These are phyloP conservation scores for Ailuropoda melanoleuca DNA, from an alignment of 2,113 vertebrate species.

Conservation along the genomic window DNA sequence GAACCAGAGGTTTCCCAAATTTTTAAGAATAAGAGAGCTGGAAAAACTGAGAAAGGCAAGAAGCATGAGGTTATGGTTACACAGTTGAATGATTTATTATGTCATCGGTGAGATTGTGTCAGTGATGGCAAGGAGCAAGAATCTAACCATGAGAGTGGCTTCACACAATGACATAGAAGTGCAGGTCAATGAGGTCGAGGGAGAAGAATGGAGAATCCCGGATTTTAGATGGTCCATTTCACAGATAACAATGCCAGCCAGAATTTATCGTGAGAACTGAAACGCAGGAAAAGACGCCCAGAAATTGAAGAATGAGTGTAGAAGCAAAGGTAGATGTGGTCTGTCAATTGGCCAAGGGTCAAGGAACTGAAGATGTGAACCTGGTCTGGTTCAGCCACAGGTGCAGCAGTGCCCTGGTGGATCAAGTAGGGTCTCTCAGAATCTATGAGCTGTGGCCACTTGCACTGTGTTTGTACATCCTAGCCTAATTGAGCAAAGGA, in stretches of 20 bases:
- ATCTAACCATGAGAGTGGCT: neutral
- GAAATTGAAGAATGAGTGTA: neutral
- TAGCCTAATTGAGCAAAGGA: neutral
- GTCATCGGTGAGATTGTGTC: neutral
- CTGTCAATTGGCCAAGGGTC: neutral
- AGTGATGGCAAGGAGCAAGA: neutral
- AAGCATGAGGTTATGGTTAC: neutral
- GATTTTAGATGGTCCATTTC: neutral
- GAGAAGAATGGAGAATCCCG: neutral
- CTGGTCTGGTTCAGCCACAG: neutral
- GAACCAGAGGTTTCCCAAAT: neutral
- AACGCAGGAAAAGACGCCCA: neutral
- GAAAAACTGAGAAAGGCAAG: neutral
- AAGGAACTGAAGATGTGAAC: neutral
- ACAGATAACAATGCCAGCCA: neutral
- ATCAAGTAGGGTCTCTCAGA: neutral
- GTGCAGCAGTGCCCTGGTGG: neutral
- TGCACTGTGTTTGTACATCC: neutral
- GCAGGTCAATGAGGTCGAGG: fast-evolving
- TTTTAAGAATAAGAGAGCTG: neutral
- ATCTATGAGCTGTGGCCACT: neutral
- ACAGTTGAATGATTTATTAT: neutral
- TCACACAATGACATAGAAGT: neutral
- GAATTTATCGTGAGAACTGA: neutral
- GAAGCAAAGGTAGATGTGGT: neutral